phyloP scores from a whole-genome alignment of 1,140 invertebrate species.

The Trichonephila clavipes region DNA sequence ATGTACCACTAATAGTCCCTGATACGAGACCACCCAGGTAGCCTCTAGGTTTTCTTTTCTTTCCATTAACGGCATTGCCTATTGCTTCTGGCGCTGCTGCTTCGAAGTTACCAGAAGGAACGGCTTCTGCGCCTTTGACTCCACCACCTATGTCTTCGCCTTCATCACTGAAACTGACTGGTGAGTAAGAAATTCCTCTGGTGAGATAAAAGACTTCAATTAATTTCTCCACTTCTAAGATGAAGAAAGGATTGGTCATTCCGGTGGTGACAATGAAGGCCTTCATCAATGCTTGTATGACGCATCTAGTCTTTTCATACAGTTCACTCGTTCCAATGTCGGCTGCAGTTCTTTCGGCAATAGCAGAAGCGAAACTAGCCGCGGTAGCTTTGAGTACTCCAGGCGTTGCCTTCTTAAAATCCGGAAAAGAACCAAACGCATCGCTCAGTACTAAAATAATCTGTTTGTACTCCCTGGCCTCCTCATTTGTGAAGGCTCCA shows the following conservation, averaged over 20 bases:
- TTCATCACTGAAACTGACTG: not conserved
- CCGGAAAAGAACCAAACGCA: slow-evolving; percentile 5
- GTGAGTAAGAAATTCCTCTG: not conserved
- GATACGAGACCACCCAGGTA: not conserved
- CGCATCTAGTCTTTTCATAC: not conserved
- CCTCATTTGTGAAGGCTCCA: slow-evolving; percentile 6
- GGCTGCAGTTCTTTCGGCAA: not conserved
- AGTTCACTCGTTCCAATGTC: not conserved
- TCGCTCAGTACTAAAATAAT: not conserved
- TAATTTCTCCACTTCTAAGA: slow-evolving; percentile 18
- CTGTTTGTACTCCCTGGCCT: not conserved
- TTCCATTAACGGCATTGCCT: not conserved
- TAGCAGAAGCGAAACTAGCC: slow-evolving; percentile 4
- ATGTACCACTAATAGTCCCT: not conserved
- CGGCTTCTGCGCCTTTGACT: not conserved
- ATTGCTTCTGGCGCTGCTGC: not conserved
- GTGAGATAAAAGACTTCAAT: slow-evolving; percentile 34
- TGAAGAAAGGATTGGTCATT: slow-evolving; percentile 32
- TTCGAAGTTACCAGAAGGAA: not conserved
- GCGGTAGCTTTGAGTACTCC: not conserved
- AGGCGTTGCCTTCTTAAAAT: not conserved
- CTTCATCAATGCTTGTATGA: not conserved
- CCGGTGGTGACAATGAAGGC: slow-evolving; percentile 28
- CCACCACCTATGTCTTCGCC: not conserved
- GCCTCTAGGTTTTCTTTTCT: not conserved